phyloP scores from a whole-genome alignment of 1,140 invertebrate genomes.

The Macrotrachela quadricornifera region DNA sequence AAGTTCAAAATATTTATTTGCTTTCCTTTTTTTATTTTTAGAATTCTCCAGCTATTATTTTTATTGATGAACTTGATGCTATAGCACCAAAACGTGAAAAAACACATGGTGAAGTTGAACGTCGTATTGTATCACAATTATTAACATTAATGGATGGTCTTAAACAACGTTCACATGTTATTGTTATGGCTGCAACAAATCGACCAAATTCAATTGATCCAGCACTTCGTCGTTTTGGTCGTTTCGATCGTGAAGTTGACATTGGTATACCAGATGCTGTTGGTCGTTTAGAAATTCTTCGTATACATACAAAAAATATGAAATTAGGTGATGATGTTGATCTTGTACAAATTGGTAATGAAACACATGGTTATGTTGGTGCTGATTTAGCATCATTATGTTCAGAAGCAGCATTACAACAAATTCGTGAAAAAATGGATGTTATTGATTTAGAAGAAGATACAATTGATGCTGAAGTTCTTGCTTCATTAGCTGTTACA shows the following conservation, averaged over 20 bases:
- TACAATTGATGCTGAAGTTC: conserved; percentile 91
- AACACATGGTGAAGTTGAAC: conserved; percentile 96
- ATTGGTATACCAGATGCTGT: conserved; percentile 97
- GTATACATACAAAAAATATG: conserved; percentile 99
- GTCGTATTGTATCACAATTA: conserved; percentile 92
- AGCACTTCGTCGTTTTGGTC: conserved; percentile 76
- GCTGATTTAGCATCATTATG: conserved; percentile 94
- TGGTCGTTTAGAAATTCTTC: conserved; percentile 80
- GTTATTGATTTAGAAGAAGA: conserved; percentile 97
- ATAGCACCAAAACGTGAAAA: conserved; percentile 99
- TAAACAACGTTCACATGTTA: conserved; percentile 91
- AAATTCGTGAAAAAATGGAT: conserved; percentile 99
- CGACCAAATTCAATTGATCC: conserved; percentile 94
- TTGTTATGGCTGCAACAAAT: conserved; percentile 99
- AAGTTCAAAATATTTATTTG: too few relatives aligned
- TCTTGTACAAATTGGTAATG: conserved; percentile 88
- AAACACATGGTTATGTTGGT: conserved; percentile 93
- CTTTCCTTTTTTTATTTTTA: too few relatives aligned
- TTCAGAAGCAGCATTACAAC: conserved; percentile 96
- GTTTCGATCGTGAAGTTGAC: conserved; percentile 55
- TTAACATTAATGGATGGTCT: conserved; percentile 97
- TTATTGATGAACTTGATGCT: conserved; percentile 98
- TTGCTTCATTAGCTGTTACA: conserved; percentile 82
- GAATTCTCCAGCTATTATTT: conserved; percentile 95
- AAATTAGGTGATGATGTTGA: conserved; percentile 93